These are phyloP conservation scores for Germaria angustata DNA, from an alignment of 2,888 invertebrate species.

Conservation along the genomic window DNA sequence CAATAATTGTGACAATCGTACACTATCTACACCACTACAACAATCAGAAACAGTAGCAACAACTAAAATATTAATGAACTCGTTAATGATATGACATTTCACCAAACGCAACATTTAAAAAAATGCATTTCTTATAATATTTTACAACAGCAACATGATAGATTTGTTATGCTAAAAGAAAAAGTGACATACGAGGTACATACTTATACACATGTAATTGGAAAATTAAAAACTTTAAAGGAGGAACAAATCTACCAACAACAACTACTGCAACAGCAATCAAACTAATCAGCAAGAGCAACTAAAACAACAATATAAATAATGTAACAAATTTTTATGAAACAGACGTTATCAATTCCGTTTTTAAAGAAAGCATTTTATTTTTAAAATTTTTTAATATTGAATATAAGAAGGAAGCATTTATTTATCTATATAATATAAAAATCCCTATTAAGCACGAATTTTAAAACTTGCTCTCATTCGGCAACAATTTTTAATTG, in stretches of 20 bases:
- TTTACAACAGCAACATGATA: conserved; percentile 43
- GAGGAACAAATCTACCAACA: conserved; percentile 8
- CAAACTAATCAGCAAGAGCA: background rate
- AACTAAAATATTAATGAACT: conserved; percentile 46
- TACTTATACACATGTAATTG: no score
- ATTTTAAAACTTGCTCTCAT: conserved; percentile 15
- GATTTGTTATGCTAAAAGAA: conserved; percentile 19
- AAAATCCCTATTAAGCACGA: background rate
- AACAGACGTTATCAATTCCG: conserved; percentile 11
- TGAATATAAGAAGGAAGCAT: background rate
- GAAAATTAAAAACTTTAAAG: background rate
- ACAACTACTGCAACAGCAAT: background rate
- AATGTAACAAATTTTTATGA: conserved; percentile 16
- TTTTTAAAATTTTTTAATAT: conserved; percentile 12
- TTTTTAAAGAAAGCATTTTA: conserved; percentile 40
- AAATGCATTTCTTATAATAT: conserved; percentile 32
- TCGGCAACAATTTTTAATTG: background rate
- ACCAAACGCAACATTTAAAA: conserved; percentile 34
- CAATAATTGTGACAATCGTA: conserved; percentile 47
- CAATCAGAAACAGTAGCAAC: conserved; percentile 13
- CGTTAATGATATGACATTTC: conserved; percentile 52
- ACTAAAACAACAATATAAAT: conserved; percentile 9
- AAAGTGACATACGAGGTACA: background rate
- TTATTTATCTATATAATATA: background rate
- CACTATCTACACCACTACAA: conserved; percentile 1